A percentile compares a stretch with the other conserved stretches of the same genome.
phyloP scores from a whole-genome alignment of 2,113 vertebrate genomes.

The Xyliphius kryptos region DNA sequence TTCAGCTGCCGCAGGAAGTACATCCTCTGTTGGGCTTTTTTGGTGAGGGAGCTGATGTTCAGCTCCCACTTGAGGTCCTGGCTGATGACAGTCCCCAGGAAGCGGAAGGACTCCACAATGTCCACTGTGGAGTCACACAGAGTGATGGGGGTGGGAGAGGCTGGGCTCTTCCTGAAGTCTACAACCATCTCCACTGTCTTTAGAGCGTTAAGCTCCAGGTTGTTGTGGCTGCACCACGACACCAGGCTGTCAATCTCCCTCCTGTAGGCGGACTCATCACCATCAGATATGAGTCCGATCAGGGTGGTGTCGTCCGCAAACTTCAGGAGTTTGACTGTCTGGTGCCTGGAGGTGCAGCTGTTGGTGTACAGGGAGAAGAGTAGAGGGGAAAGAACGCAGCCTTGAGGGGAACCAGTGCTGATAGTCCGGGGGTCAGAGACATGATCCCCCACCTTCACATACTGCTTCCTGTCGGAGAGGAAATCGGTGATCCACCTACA shows the following conservation, averaged over 20 bases:
- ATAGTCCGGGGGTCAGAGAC: no score
- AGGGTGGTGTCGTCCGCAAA: background rate
- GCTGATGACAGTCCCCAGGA: slow-evolving; percentile 12
- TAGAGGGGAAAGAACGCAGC: no score
- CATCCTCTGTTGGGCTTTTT: background rate
- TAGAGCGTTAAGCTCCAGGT: slow-evolving; percentile 17
- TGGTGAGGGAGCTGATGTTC: background rate
- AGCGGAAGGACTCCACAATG: slow-evolving; percentile 3
- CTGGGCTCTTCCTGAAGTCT: background rate
- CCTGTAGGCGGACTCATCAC: background rate
- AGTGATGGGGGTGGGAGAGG: background rate
- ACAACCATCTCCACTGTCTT: slow-evolving; percentile 17
- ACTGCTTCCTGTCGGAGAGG: no score
- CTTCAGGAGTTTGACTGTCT: background rate
- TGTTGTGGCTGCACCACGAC: slow-evolving; percentile 13
- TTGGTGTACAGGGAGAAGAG: background rate
- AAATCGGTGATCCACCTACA: no score
- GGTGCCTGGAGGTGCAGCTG: background rate
- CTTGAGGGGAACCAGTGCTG: no score
- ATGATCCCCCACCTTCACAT: no score
- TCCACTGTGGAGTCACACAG: slow-evolving; percentile 8
- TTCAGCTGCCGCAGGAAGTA: no score
- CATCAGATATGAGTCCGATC: background rate
- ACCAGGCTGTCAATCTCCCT: background rate
- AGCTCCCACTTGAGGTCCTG: slow-evolving; percentile 31